Evolutionary conservation across 2,797 vertebrate genomes (phyloP), one percentile per base, ranked within the genome.

Genomic region (Philypnodon macrostomus): DNA sequence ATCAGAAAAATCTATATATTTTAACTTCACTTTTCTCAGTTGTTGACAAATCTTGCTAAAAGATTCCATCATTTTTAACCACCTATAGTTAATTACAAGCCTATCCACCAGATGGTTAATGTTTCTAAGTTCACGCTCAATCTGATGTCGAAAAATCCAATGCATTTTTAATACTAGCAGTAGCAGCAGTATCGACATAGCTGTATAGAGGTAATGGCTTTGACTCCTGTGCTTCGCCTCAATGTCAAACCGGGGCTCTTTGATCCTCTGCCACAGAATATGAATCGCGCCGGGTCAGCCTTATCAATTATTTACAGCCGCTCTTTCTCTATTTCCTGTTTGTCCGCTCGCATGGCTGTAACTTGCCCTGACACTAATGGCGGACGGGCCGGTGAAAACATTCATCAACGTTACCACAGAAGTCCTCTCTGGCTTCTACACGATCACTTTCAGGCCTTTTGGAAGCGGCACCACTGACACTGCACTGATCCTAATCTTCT

Each of bases 281-380:
- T 76, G 79, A 85, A 88, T 77, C 62, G 51, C 51, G 79, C 76
- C 68, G 81, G 70, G 86, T 76, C 84, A 79, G 81, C 67, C 58
- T 67, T 85, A 80, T 90, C 85, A 88, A 90, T 88, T 88, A 88
- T 84, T 90, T 88, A 89, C 73, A 65, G 64, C 29, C 68, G 15
- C 70, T 79, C 79, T 83, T 80, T 58, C 56, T 77, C 55, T 53
- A 44, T 85, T 87, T 90, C 70, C 85, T 88, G 78, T 86, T 88
- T 87, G 81, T 73, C 75, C 75, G 75, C 71, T 77, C 51, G 64
- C 66, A 59, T 65, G 78, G 82, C 75, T 69, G 60, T 85, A 89
- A 88, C 70, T 88, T 73, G 80, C 76, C 69, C 83, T 82, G 73
- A 87, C 80, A 80, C 82, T 87, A 88, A 86, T 83, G 83, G 83